Conservation (phyloP, 2,888 invertebrate genomes). For the Parnassius mnemosyne region DNA sequence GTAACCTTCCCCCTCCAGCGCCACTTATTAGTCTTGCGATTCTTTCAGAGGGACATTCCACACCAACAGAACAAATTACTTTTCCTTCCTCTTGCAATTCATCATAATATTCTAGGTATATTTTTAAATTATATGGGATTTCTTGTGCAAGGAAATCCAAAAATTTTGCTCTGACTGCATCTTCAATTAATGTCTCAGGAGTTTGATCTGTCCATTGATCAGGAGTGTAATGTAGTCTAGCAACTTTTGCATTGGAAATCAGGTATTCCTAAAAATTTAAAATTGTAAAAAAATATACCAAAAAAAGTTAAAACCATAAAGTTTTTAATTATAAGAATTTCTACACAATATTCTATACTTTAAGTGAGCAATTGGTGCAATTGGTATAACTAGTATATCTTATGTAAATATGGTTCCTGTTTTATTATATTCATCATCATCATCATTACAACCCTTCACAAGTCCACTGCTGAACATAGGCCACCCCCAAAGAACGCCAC, state of each 20-base stretch:
- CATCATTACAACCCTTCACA: too few relatives aligned
- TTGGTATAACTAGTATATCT: too few relatives aligned
- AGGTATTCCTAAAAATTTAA: conserved; percentile 83
- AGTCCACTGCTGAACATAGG: too few relatives aligned
- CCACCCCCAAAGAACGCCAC: too few relatives aligned
- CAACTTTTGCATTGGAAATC: conserved; percentile 82
- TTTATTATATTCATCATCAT: too few relatives aligned
- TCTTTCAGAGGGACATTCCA: conserved; percentile 83
- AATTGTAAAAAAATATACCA: background rate
- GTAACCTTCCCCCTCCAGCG: conserved; percentile 83
- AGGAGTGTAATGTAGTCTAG: conserved; percentile 84
- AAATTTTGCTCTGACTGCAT: conserved; percentile 90
- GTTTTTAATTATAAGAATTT: too few relatives aligned
- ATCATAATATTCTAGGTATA: conserved; percentile 84
- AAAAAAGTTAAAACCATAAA: too few relatives aligned
- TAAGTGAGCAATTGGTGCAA: too few relatives aligned
- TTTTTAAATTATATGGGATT: conserved; percentile 89
- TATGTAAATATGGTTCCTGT: too few relatives aligned
- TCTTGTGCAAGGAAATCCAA: conserved; percentile 91
- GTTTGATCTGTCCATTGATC: conserved; percentile 87
- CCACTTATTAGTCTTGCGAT: conserved; percentile 85
- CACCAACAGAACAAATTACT: conserved; percentile 76
- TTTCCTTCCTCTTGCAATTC: conserved; percentile 72
- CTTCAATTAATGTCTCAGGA: conserved; percentile 84
- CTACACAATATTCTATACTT: too few relatives aligned